Base-by-base conservation (phyloP, 2,888 invertebrate species). In the Himalopsyche japonica region DNA sequence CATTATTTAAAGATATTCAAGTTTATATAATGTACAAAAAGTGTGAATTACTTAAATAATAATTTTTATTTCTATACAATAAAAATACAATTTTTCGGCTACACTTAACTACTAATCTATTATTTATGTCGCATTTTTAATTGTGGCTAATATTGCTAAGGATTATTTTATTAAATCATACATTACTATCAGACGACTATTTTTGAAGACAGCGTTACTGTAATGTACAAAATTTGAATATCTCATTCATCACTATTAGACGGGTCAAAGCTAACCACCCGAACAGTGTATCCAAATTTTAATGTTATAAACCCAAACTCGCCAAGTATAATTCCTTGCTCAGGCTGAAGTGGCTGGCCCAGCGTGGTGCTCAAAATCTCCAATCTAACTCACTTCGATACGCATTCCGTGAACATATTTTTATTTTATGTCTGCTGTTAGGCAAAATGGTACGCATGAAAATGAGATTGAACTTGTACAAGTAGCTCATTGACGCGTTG, bases 311-410 rank as follows among this genome's bases (percentile, higher is more conserved):
- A 57, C n/a, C 57, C 3, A 57, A 57, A 57, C 57, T 24, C 10
- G 57, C 20, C 57, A 24, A 57, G 20, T 57, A 24, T 3, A 57
- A 57, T 57, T 57, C n/a, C 57, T 43, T 43, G 43, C 57, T 7
- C 57, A 7, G 57, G 57, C 15, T 10, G 57, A 24, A 57, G 57
- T 24, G 57, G n/a, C 24, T 15, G 57, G 57, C 57, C 37, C 37
- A 76, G 76, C 37, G 8, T 76, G 47, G 24, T 47, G 79, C 48
- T 79, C 48, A 30, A 34, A 80, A 30, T 80, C 77, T 84, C 81
- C 85, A 85, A 86, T 85, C 85, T 85, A 82, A 82, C 79, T 79
- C 86, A 82, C 82, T 86, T 86, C 86, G 86, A 82, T 82, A 85
- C 86, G 86, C 86, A 86, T 86, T 86, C 86, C 86, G 32, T 79